Conservation (phyloP, 2,797 vertebrate genomes). For the Spheniscus humboldti region DNA sequence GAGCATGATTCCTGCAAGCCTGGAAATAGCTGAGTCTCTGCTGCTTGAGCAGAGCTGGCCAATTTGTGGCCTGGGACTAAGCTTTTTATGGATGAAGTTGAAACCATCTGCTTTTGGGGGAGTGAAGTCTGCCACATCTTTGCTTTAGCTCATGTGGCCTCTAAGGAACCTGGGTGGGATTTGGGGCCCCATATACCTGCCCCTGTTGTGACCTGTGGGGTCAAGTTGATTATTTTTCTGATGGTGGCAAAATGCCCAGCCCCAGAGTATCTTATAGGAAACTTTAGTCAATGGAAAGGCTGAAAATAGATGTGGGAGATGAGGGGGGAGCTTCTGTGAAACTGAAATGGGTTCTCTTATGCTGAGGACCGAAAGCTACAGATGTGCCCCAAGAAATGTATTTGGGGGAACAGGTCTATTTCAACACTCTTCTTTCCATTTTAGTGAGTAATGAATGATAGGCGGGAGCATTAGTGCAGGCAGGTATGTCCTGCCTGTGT, state of each 20-base stretch:
- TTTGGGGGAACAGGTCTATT: not conserved
- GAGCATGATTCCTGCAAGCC: not conserved
- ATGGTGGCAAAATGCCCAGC: not conserved
- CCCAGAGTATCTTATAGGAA: not conserved
- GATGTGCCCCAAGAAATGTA: not conserved
- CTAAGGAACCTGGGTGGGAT: not conserved
- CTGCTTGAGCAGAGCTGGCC: not conserved
- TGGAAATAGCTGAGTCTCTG: not conserved
- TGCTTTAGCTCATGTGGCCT: not conserved
- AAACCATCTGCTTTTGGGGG: not conserved
- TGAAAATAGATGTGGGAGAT: not conserved
- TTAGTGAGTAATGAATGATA: not conserved
- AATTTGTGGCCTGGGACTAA: not conserved
- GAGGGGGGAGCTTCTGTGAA: not conserved
- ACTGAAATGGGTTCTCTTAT: not conserved
- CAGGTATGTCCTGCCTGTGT: constrained; percentile 40
- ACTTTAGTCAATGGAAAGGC: not conserved
- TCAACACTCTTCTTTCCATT: not conserved
- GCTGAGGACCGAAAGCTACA: not conserved
- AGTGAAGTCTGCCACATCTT: not conserved
- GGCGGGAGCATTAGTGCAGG: not conserved
- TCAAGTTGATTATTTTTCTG: not conserved
- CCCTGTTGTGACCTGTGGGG: not conserved
- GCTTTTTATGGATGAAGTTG: not conserved
- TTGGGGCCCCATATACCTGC: not conserved